These are phyloP conservation scores for Himalopsyche tibetana DNA, from an alignment of 2,888 invertebrate species.

Conservation along the genomic window DNA sequence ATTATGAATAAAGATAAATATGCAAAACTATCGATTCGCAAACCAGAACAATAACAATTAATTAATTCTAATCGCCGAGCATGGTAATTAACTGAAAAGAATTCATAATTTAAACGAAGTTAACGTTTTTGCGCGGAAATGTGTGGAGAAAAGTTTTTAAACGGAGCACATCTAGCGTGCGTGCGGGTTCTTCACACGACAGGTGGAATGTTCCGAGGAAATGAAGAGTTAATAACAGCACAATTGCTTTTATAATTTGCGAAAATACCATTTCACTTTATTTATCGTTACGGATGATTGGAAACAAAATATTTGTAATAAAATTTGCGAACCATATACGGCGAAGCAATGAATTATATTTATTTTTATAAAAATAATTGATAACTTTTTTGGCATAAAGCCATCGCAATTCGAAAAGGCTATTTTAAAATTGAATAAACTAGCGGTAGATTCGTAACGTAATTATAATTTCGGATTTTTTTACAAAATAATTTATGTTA, in stretches of 20 bases:
- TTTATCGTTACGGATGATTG: neutral
- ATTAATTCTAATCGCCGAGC: neutral
- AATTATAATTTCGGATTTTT: too few relatives aligned
- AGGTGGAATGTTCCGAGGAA: constrained; percentile 14
- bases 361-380: too few relatives aligned
- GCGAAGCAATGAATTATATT: too few relatives aligned
- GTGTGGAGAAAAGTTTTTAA: neutral
- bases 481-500: too few relatives aligned
- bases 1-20: neutral
- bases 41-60: constrained; percentile 8
- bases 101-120: neutral
- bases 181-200: neutral
- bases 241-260: constrained; percentile 1
- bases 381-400: too few relatives aligned
- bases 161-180: constrained; percentile 2
- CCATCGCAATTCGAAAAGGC: too few relatives aligned
- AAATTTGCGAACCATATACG: too few relatives aligned
- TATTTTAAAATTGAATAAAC: too few relatives aligned
- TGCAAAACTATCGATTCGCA: constrained; percentile 26
- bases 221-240: constrained; percentile 12
- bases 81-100: neutral
- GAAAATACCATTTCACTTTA: constrained; percentile 10
- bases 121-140: neutral
- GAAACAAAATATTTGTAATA: neutral
- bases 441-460: too few relatives aligned